Conservation (phyloP, 1,140 invertebrate species). For the Teleogryllus occipitalis region DNA sequence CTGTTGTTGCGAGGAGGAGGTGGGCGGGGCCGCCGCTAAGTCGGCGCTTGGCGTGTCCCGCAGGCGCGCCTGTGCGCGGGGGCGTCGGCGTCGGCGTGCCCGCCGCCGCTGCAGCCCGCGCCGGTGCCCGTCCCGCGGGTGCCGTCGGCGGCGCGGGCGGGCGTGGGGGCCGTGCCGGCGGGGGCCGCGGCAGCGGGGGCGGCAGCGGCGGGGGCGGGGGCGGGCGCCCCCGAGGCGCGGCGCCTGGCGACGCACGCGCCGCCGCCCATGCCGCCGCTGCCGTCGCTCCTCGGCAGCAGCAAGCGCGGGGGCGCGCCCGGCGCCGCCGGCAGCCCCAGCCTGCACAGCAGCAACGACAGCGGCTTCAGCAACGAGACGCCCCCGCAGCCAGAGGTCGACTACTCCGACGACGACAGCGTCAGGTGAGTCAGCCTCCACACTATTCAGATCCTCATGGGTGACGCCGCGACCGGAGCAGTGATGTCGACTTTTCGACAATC, state of each 20-base stretch:
- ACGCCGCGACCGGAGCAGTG: too few species aligned
- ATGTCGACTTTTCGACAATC: too few species aligned
- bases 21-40: too few species aligned
- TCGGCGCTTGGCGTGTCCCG: too few species aligned
- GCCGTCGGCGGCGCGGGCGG: conserved; percentile 5
- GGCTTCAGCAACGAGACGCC: conserved; percentile 84
- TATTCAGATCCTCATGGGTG: too few species aligned
- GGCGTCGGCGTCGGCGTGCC: conserved; percentile 3
- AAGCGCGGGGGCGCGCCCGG: conserved; percentile 12
- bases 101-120: conserved; percentile 31
- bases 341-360: conserved; percentile 85
- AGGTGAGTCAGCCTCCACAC: background rate
- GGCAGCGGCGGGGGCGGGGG: too few species aligned
- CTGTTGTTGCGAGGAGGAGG: too few species aligned
- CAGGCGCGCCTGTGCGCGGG: too few species aligned
- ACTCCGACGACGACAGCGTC: conserved; percentile 74
- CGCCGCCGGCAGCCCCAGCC: conserved; percentile 24
- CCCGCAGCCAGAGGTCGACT: conserved; percentile 79
- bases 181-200: too few species aligned
- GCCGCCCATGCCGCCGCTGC: conserved; percentile 28
- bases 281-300: conserved; percentile 35
- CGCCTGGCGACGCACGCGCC: conserved; percentile 21
- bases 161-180: background rate
- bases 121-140: conserved; percentile 44
- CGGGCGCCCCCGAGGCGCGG: background rate